Conservation (phyloP, 2,113 vertebrate species). For the Meleagris gallopavo region DNA sequence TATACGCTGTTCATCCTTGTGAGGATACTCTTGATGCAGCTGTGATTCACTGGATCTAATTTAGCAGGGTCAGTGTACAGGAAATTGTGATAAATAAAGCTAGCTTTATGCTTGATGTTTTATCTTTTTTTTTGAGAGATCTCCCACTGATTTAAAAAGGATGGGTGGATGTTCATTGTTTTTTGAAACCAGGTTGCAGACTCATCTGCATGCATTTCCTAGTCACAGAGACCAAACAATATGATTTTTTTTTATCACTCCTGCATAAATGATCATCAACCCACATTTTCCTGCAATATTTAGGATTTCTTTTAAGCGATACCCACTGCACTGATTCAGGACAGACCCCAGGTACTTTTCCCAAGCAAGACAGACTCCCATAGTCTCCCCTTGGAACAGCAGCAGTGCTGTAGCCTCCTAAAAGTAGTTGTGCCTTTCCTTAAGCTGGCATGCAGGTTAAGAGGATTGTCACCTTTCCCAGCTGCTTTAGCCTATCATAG, state of each 20-base stretch:
- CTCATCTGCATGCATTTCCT: neutral
- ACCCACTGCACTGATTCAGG: neutral
- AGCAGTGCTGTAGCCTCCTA: neutral
- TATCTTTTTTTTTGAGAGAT: neutral
- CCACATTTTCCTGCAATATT: neutral
- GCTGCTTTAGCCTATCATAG: neutral
- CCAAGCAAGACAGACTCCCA: neutral
- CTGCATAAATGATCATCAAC: neutral
- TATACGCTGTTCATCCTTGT: neutral
- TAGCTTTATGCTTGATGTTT: neutral
- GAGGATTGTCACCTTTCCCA: neutral
- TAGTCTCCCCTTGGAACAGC: neutral
- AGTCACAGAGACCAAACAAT: neutral
- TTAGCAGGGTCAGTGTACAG: neutral
- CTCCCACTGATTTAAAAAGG: neutral
- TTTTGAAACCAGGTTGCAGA: neutral
- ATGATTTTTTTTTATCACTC: neutral
- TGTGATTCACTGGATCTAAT: neutral
- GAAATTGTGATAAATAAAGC: neutral
- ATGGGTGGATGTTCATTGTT: neutral
- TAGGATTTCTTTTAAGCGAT: neutral
- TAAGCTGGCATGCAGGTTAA: neutral
- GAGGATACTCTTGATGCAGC: neutral
- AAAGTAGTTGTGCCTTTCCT: neutral
- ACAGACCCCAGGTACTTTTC: neutral